Conservation (phyloP, 2,888 invertebrate species). For the Dicycla oo region DNA sequence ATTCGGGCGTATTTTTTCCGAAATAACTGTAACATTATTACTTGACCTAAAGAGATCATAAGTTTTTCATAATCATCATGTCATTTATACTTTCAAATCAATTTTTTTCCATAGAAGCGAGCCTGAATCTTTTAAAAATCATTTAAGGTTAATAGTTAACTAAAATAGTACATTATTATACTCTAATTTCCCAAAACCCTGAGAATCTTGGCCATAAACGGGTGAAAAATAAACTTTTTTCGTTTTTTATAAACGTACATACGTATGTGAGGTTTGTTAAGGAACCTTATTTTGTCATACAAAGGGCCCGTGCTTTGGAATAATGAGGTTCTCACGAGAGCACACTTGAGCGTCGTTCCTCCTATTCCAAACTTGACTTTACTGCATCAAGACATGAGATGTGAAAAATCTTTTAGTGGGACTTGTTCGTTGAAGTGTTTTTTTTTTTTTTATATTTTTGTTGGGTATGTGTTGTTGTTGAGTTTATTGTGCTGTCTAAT, state of each 20-base stretch:
- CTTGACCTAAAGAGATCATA: too few relatives aligned
- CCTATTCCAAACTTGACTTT: conserved; percentile 85
- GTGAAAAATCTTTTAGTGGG: conserved; percentile 64
- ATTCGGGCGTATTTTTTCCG: background rate
- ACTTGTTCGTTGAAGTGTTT: conserved; percentile 29
- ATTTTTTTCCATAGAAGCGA: background rate
- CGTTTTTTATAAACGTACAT: conserved; percentile 29
- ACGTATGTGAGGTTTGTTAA: conserved; percentile 87
- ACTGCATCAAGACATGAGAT: conserved; percentile 73
- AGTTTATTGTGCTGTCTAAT: background rate
- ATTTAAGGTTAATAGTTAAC: background rate
- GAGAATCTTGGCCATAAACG: background rate
- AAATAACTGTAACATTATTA: background rate
- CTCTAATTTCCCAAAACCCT: conserved; percentile 14
- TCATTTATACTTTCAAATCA: background rate
- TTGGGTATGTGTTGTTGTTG: background rate
- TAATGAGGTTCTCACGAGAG: conserved; percentile 86
- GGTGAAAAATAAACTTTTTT: conserved; percentile 18
- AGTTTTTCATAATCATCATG: background rate
- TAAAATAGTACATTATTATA: background rate
- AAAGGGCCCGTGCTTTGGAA: conserved; percentile 88
- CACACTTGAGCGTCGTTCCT: conserved; percentile 79
- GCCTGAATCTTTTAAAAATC: background rate
- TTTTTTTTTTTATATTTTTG: conserved; percentile 10
- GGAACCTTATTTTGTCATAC: conserved; percentile 88